phyloP scores from a whole-genome alignment of 2,113 vertebrate species.

The Centropristis striata region DNA sequence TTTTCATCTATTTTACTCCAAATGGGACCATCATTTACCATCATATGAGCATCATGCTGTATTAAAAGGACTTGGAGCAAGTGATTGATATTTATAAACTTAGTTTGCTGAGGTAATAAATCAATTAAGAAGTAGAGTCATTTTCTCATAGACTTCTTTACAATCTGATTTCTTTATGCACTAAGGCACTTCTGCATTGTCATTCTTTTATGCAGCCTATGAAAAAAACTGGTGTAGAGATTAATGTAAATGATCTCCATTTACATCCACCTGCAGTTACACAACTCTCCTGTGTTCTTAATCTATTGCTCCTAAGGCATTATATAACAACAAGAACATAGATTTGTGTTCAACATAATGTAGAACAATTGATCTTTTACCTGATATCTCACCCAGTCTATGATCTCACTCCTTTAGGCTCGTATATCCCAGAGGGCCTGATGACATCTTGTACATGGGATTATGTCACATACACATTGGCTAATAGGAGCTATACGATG shows the following conservation, averaged over 20 bases:
- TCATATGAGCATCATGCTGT: no score
- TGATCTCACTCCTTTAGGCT: slow-evolving; percentile 80
- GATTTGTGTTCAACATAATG: background rate
- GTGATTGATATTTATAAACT: no score
- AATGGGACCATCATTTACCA: no score
- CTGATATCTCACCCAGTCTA: background rate
- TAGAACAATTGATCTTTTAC: background rate
- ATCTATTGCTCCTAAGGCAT: background rate
- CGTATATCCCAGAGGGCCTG: slow-evolving; percentile 93
- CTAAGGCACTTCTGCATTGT: no score
- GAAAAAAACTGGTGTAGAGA: no score
- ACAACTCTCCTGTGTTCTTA: background rate
- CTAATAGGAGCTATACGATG: slow-evolving; percentile 93
- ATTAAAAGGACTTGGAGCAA: no score
- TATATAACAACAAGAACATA: background rate
- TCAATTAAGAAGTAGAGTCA: no score
- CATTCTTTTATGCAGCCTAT: no score
- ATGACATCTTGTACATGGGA: slow-evolving; percentile 97
- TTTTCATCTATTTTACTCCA: no score
- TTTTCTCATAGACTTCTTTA: no score
- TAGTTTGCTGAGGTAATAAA: no score
- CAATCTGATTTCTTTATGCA: no score
- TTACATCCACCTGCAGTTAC: background rate
- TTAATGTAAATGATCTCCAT: background rate
- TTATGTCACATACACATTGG: slow-evolving; percentile 89